phyloP scores from a whole-genome alignment of 2,113 vertebrate genomes.

The Pleuronectes platessa region DNA sequence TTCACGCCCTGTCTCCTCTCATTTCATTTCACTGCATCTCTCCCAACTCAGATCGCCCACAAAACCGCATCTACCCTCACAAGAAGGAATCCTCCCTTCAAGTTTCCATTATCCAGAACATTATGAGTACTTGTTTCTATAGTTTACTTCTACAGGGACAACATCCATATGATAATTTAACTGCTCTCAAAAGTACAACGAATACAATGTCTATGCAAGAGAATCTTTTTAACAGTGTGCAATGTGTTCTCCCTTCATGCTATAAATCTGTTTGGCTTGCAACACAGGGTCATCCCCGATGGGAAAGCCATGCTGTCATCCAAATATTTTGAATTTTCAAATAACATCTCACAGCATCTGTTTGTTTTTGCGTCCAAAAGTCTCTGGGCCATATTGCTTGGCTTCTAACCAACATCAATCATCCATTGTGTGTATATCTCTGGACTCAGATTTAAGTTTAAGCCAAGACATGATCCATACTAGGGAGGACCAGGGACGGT shows the following conservation, averaged over 20 bases:
- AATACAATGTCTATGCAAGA: no score
- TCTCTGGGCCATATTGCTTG: conserved; percentile 14
- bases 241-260: conserved; percentile 9
- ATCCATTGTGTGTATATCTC: conserved; percentile 34
- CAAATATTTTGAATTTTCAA: conserved; percentile 46
- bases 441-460: conserved; percentile 51
- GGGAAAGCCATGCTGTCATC: conserved; percentile 26
- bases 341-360: conserved; percentile 57
- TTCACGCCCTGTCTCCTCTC: conserved; percentile 56
- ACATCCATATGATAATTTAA: not conserved
- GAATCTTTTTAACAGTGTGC: not conserved
- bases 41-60: conserved; percentile 14
- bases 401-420: conserved; percentile 48
- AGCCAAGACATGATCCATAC: conserved; percentile 39
- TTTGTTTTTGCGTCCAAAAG: not conserved
- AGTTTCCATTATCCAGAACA: not conserved
- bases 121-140: not conserved
- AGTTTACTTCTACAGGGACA: not conserved
- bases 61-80: conserved; percentile 3
- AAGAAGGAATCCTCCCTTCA: not conserved
- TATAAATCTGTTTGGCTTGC: conserved; percentile 20
- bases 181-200: no score
- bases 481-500: not conserved
- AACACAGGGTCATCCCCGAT: conserved; percentile 6
- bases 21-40: conserved; percentile 52